These are phyloP conservation scores for Paramisgurnus dabryanus DNA, from an alignment of 2,113 vertebrate species.

Conservation along the genomic window DNA sequence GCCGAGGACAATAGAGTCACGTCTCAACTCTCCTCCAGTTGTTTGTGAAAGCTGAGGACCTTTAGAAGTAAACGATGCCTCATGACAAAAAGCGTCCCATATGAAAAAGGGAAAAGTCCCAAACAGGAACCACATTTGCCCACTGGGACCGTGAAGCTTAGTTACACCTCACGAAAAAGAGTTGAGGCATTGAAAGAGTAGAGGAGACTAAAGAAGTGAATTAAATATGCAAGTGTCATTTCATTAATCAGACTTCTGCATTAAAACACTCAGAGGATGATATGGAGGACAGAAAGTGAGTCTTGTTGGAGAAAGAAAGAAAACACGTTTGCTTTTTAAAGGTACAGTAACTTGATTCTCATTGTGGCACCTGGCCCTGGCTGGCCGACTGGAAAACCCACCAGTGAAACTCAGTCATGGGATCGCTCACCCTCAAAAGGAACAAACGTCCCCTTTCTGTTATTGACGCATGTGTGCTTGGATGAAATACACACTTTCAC, in stretches of 20 bases:
- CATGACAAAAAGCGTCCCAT: constrained; percentile 24
- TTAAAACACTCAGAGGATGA: neutral
- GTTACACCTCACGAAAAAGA: neutral
- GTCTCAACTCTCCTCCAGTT: constrained; percentile 18
- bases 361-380: neutral
- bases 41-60: constrained; percentile 39
- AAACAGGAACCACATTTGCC: constrained; percentile 1
- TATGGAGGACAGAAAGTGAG: neutral
- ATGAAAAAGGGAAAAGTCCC: constrained; percentile 18
- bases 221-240: neutral
- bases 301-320: neutral
- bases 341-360: constrained; percentile 22
- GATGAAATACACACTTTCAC: constrained; percentile 10
- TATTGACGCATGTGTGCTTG: neutral
- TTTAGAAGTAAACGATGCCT: constrained; percentile 23
- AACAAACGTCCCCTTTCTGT: constrained; percentile 28
- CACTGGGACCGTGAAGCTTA: neutral
- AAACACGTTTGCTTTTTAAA: constrained; percentile 8
- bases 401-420: constrained; percentile 27
- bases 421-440: constrained; percentile 30
- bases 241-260: neutral
- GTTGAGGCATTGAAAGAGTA: neutral
- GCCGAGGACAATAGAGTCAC: constrained; percentile 3
- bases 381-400: constrained; percentile 13
- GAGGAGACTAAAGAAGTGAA: neutral